A percentile compares a stretch with the other conserved stretches of the same genome.
phyloP scores from a whole-genome alignment of 2,797 vertebrate species.

The Eulemur mongoz region DNA sequence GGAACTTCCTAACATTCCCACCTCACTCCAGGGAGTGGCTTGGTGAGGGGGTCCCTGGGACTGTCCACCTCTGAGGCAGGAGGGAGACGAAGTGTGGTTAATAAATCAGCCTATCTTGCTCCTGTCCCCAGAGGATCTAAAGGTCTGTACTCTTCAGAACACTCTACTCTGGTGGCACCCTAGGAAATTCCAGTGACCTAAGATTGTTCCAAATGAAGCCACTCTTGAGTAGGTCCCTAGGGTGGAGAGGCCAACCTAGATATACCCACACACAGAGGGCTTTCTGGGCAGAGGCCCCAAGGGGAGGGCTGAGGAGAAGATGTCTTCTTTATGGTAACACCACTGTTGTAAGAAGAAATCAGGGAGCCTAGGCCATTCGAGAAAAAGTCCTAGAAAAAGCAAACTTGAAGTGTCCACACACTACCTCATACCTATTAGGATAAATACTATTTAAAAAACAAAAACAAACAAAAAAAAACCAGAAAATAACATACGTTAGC shows the following conservation, averaged over 20 bases:
- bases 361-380: neutral
- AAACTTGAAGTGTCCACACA: neutral
- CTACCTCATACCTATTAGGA: neutral
- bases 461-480: neutral
- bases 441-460: neutral
- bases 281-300: neutral
- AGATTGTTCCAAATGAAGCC: neutral
- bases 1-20: neutral
- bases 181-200: neutral
- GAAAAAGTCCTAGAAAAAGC: neutral
- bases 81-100: neutral
- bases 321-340: neutral
- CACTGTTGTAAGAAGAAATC: neutral
- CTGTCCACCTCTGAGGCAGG: neutral
- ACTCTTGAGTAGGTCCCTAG: neutral
- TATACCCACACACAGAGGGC: neutral
- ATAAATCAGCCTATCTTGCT: neutral
- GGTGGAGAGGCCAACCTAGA: neutral
- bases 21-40: neutral
- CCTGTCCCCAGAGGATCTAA: neutral
- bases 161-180: neutral
- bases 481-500: neutral
- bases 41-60: neutral
- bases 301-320: rapidly evolving
- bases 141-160: neutral